These are phyloP conservation scores for Meda fulgida DNA, from an alignment of 2,797 vertebrate genomes.

Conservation along the genomic window DNA sequence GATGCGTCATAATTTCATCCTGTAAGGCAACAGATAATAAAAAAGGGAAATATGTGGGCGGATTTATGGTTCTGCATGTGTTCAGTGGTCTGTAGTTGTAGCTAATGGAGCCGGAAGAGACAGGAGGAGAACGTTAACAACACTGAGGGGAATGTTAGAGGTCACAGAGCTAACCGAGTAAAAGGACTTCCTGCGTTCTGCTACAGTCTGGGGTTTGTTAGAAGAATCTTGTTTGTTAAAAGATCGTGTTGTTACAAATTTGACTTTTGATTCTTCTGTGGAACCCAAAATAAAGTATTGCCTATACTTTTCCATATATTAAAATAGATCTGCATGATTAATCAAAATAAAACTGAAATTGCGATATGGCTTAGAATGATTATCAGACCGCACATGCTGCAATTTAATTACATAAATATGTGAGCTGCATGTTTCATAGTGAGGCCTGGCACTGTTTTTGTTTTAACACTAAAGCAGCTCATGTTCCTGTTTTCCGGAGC, in stretches of 20 bases:
- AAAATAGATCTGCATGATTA: background rate
- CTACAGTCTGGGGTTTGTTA: background rate
- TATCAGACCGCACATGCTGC: background rate
- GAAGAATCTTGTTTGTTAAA: background rate
- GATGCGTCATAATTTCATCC: conserved; percentile 54
- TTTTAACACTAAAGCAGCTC: background rate
- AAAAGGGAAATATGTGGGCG: conserved; percentile 22
- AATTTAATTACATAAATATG: background rate
- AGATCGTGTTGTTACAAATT: background rate
- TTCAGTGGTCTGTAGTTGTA: conserved; percentile 47
- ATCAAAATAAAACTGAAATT: background rate
- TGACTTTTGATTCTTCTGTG: background rate
- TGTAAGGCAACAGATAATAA: conserved; percentile 40
- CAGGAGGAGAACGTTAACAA: conserved; percentile 37
- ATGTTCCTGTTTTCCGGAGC: background rate
- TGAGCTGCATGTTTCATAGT: background rate
- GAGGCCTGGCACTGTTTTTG: background rate
- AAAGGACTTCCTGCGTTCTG: conserved; percentile 1
- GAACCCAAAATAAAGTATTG: background rate
- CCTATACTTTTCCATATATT: background rate
- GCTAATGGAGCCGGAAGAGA: conserved; percentile 44
- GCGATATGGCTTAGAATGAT: background rate
- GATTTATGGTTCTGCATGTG: conserved; percentile 35
- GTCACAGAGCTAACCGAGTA: background rate
- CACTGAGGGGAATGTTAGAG: conserved; percentile 29